A percentile compares a stretch with the other conserved stretches of the same genome.
These are phyloP conservation scores for Herminia tarsipennalis DNA, from an alignment of 2,888 invertebrate species.

Conservation along the genomic window DNA sequence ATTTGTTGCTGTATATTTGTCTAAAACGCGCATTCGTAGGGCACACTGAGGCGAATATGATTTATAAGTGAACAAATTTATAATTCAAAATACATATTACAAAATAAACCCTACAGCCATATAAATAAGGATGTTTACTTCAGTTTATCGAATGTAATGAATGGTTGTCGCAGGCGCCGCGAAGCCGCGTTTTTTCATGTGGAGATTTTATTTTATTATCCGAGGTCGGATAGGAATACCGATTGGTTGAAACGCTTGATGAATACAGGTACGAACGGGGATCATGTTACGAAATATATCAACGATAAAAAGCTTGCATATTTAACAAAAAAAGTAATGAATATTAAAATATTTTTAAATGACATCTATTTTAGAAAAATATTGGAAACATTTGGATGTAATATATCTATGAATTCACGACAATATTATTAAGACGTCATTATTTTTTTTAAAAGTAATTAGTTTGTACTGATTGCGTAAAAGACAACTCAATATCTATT, in stretches of 20 bases:
- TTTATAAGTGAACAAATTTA: conserved; percentile 61
- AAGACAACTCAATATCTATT: not conserved
- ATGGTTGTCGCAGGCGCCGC: conserved; percentile 73
- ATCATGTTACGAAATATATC: conserved; percentile 31
- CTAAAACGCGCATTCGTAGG: conserved; percentile 76
- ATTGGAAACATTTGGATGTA: too few species aligned
- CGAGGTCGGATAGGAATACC: conserved; percentile 73
- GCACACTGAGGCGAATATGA: conserved; percentile 75
- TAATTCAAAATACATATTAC: not conserved
- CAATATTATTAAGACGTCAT: too few species aligned
- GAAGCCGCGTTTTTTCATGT: conserved; percentile 70
- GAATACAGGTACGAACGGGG: conserved; percentile 36
- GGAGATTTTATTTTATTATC: conserved; percentile 76
- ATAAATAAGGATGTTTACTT: conserved; percentile 34
- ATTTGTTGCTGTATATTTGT: conserved; percentile 72
- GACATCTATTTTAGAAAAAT: not conserved
- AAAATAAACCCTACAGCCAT: conserved; percentile 42
- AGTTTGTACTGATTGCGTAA: too few species aligned
- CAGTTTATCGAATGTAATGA: conserved; percentile 22
- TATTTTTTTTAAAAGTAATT: too few species aligned
- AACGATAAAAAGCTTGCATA: conserved; percentile 9
- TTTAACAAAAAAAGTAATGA: not conserved
- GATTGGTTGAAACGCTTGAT: conserved; percentile 45
- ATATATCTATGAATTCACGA: too few species aligned
- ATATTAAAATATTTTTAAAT: too few species aligned